phyloP scores from a whole-genome alignment of 1,140 invertebrate species.

The Microplitis demolitor region DNA sequence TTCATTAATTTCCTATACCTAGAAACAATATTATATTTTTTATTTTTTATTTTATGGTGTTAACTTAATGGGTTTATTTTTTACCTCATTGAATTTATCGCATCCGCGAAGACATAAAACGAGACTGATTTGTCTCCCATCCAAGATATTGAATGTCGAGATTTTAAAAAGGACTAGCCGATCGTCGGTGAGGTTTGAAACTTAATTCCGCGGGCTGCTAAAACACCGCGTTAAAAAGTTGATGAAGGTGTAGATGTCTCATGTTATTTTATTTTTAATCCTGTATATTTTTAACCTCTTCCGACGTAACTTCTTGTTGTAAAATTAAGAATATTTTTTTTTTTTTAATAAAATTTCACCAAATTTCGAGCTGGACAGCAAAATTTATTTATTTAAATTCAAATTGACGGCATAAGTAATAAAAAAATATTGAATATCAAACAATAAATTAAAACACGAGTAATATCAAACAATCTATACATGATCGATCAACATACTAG shows the following conservation, averaged over 20 bases:
- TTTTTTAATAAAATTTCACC: no score
- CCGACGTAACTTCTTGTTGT: no score
- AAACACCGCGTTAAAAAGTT: neutral
- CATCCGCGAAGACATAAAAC: neutral
- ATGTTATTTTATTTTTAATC: neutral
- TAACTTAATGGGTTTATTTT: neutral
- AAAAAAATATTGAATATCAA: no score
- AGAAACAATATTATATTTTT: neutral
- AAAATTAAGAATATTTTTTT: no score
- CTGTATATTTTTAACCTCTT: neutral
- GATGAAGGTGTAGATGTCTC: neutral
- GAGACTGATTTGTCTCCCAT: neutral
- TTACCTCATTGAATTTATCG: neutral
- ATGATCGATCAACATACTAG: no score
- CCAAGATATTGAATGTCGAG: conserved; percentile 9
- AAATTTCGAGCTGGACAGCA: no score
- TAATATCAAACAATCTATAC: no score
- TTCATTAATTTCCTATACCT: neutral
- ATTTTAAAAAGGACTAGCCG: conserved; percentile 24
- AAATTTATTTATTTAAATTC: no score
- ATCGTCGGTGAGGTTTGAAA: conserved; percentile 11
- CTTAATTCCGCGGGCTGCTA: conserved; percentile 6
- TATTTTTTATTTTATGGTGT: neutral
- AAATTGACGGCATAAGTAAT: no score
- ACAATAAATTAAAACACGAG: no score